Conservation (phyloP, 2,797 vertebrate genomes). For the Thripadectes ignobilis region DNA sequence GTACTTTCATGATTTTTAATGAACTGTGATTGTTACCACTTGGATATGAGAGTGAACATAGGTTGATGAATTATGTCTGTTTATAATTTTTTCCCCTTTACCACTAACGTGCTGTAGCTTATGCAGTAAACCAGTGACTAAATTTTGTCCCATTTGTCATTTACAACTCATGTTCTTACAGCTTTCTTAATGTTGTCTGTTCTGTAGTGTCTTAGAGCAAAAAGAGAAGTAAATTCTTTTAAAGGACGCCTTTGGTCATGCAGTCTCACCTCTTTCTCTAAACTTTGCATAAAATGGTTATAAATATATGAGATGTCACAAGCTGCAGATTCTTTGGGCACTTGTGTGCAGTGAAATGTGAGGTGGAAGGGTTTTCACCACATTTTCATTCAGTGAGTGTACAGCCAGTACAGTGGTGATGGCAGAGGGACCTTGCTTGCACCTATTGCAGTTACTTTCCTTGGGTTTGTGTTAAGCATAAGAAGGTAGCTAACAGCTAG, state of each 20-base stretch:
- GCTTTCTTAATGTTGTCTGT: not conserved
- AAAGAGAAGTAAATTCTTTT: not conserved
- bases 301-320: not conserved
- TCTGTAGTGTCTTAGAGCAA: not conserved
- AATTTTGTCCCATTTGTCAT: not conserved
- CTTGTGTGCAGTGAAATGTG: not conserved
- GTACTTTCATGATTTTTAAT: not conserved
- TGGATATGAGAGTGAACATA: not conserved
- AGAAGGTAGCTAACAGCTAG: not conserved
- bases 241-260: not conserved
- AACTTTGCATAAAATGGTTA: not conserved
- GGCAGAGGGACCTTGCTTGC: conserved; percentile 21
- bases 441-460: conserved; percentile 23
- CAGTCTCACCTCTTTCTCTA: not conserved
- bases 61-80: not conserved
- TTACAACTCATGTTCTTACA: not conserved
- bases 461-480: conserved; percentile 36
- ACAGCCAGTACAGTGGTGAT: not conserved
- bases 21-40: not conserved
- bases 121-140: not conserved
- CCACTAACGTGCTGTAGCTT: not conserved
- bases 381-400: conserved; percentile 21
- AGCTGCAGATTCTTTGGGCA: not conserved
- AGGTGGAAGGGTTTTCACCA: not conserved
- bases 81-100: not conserved